Conservation (phyloP, 1,140 invertebrate genomes). For the Drosophila miranda region DNA sequence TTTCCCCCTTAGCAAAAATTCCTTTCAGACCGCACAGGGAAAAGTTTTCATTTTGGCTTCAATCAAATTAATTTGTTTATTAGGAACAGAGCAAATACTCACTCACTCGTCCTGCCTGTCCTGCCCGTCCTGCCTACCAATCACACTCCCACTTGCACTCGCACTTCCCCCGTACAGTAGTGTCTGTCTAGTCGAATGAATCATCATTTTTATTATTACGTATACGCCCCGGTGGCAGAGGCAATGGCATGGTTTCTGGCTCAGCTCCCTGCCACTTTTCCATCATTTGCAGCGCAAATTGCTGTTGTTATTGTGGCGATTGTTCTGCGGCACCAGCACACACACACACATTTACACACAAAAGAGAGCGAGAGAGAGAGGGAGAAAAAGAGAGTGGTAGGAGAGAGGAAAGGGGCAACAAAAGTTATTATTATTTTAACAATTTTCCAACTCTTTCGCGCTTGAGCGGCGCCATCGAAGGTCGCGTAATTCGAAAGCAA, state of each 20-base stretch:
- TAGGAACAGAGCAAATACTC: slow-evolving; percentile 26
- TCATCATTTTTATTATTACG: slow-evolving; percentile 73
- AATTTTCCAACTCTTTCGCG: slow-evolving; percentile 72
- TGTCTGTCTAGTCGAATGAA: slow-evolving; percentile 50
- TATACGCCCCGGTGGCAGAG: slow-evolving; percentile 36
- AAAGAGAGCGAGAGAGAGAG: not conserved
- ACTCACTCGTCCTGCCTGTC: not conserved
- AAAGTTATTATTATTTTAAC: slow-evolving; percentile 78
- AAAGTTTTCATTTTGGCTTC: slow-evolving; percentile 43
- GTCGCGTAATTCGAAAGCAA: slow-evolving; percentile 79
- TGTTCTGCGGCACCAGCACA: slow-evolving; percentile 41
- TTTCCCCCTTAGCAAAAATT: slow-evolving; percentile 1
- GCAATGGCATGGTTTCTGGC: slow-evolving; percentile 12
- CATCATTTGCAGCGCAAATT: slow-evolving; percentile 66
- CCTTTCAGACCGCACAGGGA: slow-evolving; percentile 22
- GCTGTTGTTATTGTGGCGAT: slow-evolving; percentile 76
- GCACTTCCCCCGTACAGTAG: not conserved
- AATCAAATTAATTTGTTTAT: slow-evolving; percentile 73
- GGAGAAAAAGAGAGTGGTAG: not conserved
- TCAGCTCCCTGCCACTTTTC: slow-evolving; percentile 24
- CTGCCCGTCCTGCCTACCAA: not conserved
- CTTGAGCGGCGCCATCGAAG: slow-evolving; percentile 69
- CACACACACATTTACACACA: slow-evolving; percentile 15
- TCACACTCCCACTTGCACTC: not conserved
- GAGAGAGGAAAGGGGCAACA: not conserved